phyloP scores from a whole-genome alignment of 2,113 vertebrate genomes.

The Taxidea taxus region DNA sequence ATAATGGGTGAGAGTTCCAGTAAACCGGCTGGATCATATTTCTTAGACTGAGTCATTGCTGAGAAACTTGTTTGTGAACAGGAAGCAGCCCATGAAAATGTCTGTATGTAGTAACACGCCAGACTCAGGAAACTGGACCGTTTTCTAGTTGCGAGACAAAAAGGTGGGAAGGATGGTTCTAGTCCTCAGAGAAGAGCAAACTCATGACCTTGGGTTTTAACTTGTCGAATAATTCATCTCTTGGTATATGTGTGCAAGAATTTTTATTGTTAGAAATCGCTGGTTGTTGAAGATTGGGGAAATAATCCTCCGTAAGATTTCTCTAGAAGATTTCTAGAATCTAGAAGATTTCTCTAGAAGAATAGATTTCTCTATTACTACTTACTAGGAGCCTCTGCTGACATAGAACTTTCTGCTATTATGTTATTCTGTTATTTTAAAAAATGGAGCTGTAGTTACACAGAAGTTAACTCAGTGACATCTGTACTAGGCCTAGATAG shows the following conservation, averaged over 20 bases:
- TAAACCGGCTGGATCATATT: constrained; percentile 51
- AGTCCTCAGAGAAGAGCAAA: background rate
- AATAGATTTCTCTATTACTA: background rate
- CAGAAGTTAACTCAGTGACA: background rate
- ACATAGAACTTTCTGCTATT: background rate
- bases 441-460: background rate
- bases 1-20: constrained; percentile 42
- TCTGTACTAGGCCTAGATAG: background rate
- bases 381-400: background rate
- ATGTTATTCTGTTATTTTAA: background rate
- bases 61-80: constrained; percentile 64
- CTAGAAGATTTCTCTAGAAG: constrained; percentile 35
- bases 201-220: background rate
- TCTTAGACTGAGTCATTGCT: constrained; percentile 66
- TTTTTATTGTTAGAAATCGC: constrained; percentile 13
- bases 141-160: background rate
- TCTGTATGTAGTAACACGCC: background rate
- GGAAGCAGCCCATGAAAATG: constrained; percentile 58
- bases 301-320: constrained; percentile 18
- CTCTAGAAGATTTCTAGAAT: constrained; percentile 10
- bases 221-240: background rate
- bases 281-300: background rate
- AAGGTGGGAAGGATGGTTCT: background rate
- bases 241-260: background rate
- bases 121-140: background rate